A percentile compares a stretch with the other conserved stretches of the same genome.
These are phyloP conservation scores for Eulacestoma nigropectus DNA, from an alignment of 2,113 vertebrate species.

Conservation along the genomic window DNA sequence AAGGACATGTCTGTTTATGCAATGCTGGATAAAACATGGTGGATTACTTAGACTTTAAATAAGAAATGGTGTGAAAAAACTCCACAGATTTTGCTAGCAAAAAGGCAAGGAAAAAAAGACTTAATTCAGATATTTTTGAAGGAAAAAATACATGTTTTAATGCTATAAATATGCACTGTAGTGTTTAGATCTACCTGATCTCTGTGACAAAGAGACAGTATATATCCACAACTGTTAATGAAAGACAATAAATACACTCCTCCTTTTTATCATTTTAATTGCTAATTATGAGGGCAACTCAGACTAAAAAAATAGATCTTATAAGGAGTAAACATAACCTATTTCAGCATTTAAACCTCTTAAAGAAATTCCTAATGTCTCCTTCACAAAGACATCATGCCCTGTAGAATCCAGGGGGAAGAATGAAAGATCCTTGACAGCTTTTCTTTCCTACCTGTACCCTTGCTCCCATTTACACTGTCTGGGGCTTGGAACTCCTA, in stretches of 20 bases:
- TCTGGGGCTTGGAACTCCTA: background rate
- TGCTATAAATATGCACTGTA: background rate
- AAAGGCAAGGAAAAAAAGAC: background rate
- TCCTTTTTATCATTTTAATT: background rate
- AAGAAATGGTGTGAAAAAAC: background rate
- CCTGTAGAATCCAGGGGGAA: background rate
- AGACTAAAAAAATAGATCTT: background rate
- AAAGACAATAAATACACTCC: background rate
- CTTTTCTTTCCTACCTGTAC: background rate
- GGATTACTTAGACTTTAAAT: background rate
- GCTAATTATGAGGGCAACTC: background rate
- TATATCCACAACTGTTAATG: background rate
- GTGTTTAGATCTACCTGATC: background rate
- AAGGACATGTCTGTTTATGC: background rate
- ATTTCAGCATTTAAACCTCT: background rate
- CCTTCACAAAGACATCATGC: background rate
- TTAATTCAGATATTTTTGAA: background rate
- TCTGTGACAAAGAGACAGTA: background rate
- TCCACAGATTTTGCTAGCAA: background rate
- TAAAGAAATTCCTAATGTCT: background rate
- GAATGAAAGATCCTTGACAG: background rate
- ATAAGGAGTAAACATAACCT: background rate
- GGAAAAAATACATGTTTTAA: background rate
- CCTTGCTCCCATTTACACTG: background rate
- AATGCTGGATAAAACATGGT: background rate